These are phyloP conservation scores for Acrossocheilus wenchowensis DNA, from an alignment of 2,797 vertebrate species.

Conservation along the genomic window DNA sequence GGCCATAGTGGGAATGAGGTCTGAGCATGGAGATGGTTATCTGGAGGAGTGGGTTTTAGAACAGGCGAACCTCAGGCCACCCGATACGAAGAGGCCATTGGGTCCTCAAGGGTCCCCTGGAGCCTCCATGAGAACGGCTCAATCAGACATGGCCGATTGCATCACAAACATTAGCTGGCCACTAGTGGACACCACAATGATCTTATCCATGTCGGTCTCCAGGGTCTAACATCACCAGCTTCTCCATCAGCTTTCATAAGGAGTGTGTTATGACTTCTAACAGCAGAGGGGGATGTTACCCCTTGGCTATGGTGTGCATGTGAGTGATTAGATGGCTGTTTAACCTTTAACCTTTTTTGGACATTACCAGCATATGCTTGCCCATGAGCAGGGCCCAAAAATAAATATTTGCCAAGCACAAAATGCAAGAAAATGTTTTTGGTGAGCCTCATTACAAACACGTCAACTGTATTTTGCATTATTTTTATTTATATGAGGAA, in stretches of 20 bases:
- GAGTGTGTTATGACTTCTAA: constrained; percentile 54
- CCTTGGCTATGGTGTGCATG: constrained; percentile 49
- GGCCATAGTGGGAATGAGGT: constrained; percentile 57
- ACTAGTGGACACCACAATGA: constrained; percentile 73
- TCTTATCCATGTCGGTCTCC: constrained; percentile 68
- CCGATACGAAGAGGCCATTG: constrained; percentile 54
- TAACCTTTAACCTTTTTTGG: constrained; percentile 64
- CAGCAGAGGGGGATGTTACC: constrained; percentile 68
- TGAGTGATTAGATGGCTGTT: constrained; percentile 54
- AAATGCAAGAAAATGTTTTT: not conserved
- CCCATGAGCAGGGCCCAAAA: constrained; percentile 20
- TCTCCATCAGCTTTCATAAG: constrained; percentile 29
- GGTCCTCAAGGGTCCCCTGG: constrained; percentile 42
- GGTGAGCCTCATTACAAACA: not conserved
- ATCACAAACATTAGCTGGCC: constrained; percentile 62
- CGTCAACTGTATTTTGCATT: not conserved
- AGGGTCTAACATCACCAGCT: constrained; percentile 33
- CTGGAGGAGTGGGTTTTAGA: constrained; percentile 66
- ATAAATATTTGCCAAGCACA: not conserved
- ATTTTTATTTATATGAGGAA: not conserved
- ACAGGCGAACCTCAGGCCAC: constrained; percentile 68
- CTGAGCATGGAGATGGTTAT: constrained; percentile 63
- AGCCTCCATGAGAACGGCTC: constrained; percentile 30
- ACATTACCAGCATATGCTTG: constrained; percentile 52
- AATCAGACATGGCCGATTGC: constrained; percentile 68